Conservation (phyloP, 1,140 invertebrate species). For the Odontomachus brunneus region DNA sequence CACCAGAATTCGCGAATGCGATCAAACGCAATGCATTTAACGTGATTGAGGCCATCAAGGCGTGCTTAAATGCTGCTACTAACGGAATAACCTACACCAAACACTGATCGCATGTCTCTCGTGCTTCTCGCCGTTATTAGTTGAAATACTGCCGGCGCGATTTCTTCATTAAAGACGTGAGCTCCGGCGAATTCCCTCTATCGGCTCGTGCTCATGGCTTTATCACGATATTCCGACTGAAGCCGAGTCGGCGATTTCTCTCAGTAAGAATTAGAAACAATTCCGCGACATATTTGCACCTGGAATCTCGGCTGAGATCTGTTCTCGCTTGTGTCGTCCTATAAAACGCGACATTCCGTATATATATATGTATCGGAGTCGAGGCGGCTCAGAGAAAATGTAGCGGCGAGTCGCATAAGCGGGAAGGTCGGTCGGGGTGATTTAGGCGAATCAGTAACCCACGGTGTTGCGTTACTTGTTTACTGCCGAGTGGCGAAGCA, state of each 20-base stretch:
- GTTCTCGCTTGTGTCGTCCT: not conserved
- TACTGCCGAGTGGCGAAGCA: slow-evolving; percentile 70
- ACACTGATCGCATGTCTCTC: slow-evolving; percentile 26
- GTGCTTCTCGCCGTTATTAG: slow-evolving; percentile 21
- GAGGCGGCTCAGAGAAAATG: slow-evolving; percentile 36
- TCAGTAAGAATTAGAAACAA: too few relatives aligned
- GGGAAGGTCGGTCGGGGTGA: slow-evolving; percentile 61
- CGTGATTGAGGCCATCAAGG: slow-evolving; percentile 55
- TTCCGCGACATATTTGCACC: too few relatives aligned
- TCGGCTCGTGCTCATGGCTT: too few relatives aligned
- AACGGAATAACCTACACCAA: slow-evolving; percentile 35
- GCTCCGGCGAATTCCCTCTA: not conserved
- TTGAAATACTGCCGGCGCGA: not conserved
- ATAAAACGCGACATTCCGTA: slow-evolving; percentile 26
- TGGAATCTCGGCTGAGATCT: too few relatives aligned
- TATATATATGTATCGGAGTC: not conserved
- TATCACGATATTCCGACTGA: too few relatives aligned
- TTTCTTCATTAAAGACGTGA: slow-evolving; percentile 21
- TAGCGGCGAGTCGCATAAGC: slow-evolving; percentile 46
- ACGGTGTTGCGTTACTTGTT: slow-evolving; percentile 79
- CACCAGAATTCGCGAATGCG: slow-evolving; percentile 38
- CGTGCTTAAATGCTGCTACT: slow-evolving; percentile 37
- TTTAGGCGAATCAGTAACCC: slow-evolving; percentile 77
- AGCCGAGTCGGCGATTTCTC: too few relatives aligned
- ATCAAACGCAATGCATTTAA: slow-evolving; percentile 55